Evolutionary conservation across 2,888 invertebrate genomes (phyloP).

Genomic region (Tethea ocularis): DNA sequence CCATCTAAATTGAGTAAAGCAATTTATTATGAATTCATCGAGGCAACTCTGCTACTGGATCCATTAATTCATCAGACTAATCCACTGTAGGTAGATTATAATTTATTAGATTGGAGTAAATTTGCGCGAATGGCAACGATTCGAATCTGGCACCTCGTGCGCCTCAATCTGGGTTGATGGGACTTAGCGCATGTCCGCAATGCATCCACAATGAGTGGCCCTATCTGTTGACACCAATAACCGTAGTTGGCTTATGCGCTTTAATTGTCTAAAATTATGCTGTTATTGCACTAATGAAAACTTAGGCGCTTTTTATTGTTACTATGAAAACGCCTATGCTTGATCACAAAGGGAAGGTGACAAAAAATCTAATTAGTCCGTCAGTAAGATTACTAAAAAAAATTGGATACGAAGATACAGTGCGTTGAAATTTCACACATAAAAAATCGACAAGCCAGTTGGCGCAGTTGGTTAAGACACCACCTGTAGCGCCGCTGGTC

Average conservation of each 20-base stretch:
- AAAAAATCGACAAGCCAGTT: too few relatives aligned
- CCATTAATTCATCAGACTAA: conserved; percentile 45
- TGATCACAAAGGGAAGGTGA: too few relatives aligned
- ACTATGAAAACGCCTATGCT: too few relatives aligned
- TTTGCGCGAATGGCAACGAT: conserved; percentile 34
- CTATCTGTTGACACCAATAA: neutral
- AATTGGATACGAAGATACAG: too few relatives aligned
- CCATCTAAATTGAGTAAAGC: conserved; percentile 21
- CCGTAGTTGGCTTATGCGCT: neutral
- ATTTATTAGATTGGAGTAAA: conserved; percentile 47
- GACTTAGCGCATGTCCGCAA: conserved; percentile 1
- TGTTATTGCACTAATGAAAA: too few relatives aligned
- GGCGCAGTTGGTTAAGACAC: too few relatives aligned
- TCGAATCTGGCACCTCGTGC: conserved; percentile 27
- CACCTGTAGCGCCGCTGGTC: too few relatives aligned
- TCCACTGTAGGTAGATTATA: conserved; percentile 41
- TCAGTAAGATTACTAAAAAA: too few relatives aligned
- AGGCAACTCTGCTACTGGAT: conserved; percentile 27
- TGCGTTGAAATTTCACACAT: too few relatives aligned
- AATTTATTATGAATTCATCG: conserved; percentile 42
- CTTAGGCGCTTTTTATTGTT: too few relatives aligned
- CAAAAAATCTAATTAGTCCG: too few relatives aligned
- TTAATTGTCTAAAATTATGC: neutral
- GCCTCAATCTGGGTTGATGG: neutral
- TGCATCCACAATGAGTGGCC: neutral